Evolutionary conservation across 2,888 invertebrate genomes (phyloP).

Genomic region (Eumacrocentrus americanus): DNA sequence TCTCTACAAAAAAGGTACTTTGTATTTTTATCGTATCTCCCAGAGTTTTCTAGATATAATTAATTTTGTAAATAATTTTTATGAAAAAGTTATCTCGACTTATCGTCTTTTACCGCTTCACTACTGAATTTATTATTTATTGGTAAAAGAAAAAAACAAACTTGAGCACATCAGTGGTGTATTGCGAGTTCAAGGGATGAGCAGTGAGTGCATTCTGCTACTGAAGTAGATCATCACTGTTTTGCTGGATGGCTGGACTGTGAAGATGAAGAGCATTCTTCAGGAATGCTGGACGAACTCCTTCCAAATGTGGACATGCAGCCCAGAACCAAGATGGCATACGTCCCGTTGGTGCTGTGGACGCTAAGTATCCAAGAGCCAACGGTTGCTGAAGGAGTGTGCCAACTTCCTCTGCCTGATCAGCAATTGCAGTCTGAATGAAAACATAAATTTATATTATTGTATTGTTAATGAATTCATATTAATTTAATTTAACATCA

Average conservation of each 20-base stretch:
- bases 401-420: constrained; percentile 75
- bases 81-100: too few relatives aligned
- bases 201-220: constrained; percentile 77
- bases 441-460: too few relatives aligned
- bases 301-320: constrained; percentile 90
- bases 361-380: constrained; percentile 96
- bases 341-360: constrained; percentile 91
- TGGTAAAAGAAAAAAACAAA: constrained; percentile 50
- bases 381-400: constrained; percentile 95
- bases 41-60: too few relatives aligned
- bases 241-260: constrained; percentile 84
- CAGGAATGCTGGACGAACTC: constrained; percentile 89
- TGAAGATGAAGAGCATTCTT: constrained; percentile 97
- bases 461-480: too few relatives aligned
- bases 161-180: constrained; percentile 97
- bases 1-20: too few relatives aligned
- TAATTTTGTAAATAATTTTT: too few relatives aligned
- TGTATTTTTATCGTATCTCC: too few relatives aligned
- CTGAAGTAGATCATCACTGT: constrained; percentile 85
- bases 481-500: too few relatives aligned
- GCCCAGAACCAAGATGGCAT: constrained; percentile 99
- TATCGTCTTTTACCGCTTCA: too few relatives aligned
- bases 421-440: constrained; percentile 63
- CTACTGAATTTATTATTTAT: neutral
- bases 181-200: constrained; percentile 95